Evolutionary conservation across 1,140 invertebrate genomes (phyloP), one percentile per base, ranked within the genome.

Genomic region (Caenorhabditis remanei): DNA sequence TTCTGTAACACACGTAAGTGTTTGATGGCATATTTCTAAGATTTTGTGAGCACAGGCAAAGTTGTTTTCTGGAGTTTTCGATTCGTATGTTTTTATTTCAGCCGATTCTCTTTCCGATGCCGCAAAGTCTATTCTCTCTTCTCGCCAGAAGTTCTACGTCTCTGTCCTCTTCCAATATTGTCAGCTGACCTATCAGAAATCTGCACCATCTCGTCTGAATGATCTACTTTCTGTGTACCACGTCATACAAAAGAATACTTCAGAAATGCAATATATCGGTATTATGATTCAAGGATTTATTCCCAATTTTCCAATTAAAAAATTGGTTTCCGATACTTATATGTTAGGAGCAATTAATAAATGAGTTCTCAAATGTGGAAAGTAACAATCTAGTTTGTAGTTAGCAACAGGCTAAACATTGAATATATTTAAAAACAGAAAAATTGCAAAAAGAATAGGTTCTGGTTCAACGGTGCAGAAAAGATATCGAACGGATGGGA

Each of bases 231-330:
- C 65, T 7, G 14, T 71, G 11, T 71, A 71, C 19, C 65, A 71
- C 14, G 19, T 71, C 41, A 16, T 71, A 19, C 65, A 71, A 19
- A 71, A 71, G 8, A 71, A 46, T 46, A 43, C 65, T 8, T 71
- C 65, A 6, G 65, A 71, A 71, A 71, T 71, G 40, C 65, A 71
- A n/a, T 71, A 71, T n/a, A 71, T 71, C 19, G 65, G 65, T 16
- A 71, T 71, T 7, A 71, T 71, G 65, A 71, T 46, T 43, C 65
- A 71, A 43, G 65, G 40, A 43, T 46, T 71, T 16, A 43, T 71
- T 16, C 65, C 65, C 1, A 46, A 71, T 71, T 71, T 71, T 46
- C 65, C 40, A 14, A 46, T 71, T 46, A 43, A 43, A n/a, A 71
- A 71, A 3, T 41, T 71, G 13, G 65, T 71, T 5, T 24, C 65